Evolutionary conservation across 2,888 invertebrate genomes (phyloP).

Genomic region (Dasypolia templi): DNA sequence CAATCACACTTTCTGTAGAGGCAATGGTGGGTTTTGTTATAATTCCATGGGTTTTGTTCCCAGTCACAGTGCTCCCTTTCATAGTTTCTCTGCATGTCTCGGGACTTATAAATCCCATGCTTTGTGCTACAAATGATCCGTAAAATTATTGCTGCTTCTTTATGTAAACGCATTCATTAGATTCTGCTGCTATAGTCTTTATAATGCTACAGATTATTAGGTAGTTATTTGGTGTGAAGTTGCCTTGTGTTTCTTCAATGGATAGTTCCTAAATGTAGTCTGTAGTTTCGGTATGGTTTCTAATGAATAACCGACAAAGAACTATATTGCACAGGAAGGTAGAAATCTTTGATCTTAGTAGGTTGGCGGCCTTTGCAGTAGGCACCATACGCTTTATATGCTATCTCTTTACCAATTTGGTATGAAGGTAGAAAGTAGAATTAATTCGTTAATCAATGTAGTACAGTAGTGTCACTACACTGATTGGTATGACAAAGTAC

Average conservation of each 20-base stretch:
- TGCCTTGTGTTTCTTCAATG: not conserved
- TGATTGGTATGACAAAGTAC: too few relatives aligned
- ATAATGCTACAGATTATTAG: conserved; percentile 31
- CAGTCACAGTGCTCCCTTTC: conserved; percentile 70
- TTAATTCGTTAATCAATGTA: not conserved
- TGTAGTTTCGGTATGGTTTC: not conserved
- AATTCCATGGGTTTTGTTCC: conserved; percentile 77
- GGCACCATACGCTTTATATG: not conserved
- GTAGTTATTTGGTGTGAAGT: conserved; percentile 5
- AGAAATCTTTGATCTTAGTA: not conserved
- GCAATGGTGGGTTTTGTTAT: conserved; percentile 72
- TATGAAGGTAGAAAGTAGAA: too few relatives aligned
- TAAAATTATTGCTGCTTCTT: conserved; percentile 82
- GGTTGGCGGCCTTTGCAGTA: not conserved
- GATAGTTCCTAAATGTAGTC: not conserved
- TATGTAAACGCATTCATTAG: conserved; percentile 57
- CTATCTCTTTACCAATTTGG: not conserved
- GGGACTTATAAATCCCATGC: conserved; percentile 64
- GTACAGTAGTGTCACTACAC: too few relatives aligned
- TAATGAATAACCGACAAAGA: not conserved
- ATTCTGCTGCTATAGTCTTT: conserved; percentile 9
- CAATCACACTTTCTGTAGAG: conserved; percentile 78
- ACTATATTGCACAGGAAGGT: not conserved
- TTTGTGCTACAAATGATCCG: conserved; percentile 81
- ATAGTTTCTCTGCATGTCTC: conserved; percentile 66